A percentile compares a stretch with the other conserved stretches of the same genome.
Conservation (phyloP, 2,113 vertebrate genomes). For the Microcebus griseorufus region DNA sequence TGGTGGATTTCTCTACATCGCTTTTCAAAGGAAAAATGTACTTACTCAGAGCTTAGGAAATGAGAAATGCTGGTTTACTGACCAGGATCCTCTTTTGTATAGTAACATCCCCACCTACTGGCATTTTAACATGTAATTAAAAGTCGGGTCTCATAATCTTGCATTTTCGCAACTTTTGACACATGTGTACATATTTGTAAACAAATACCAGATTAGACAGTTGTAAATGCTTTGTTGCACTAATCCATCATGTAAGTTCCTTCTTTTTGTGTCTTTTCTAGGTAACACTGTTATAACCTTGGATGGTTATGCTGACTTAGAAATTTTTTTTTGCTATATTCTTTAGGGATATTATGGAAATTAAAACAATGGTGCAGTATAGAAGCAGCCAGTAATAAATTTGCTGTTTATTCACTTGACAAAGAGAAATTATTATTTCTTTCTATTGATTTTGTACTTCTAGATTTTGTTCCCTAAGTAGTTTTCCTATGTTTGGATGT, state of each 20-base stretch:
- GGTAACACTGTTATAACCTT: not conserved
- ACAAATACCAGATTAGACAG: not conserved
- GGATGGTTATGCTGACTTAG: not conserved
- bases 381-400: not conserved
- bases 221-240: not conserved
- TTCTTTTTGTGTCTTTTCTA: not conserved
- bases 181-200: not conserved
- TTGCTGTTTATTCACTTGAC: not conserved
- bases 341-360: not conserved
- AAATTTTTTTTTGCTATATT: not conserved
- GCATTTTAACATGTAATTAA: not conserved
- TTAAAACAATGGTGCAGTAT: not conserved
- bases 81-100: not conserved
- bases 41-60: not conserved
- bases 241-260: not conserved
- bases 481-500: not conserved
- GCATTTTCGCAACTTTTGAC: not conserved
- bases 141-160: not conserved
- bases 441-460: constrained; percentile 16
- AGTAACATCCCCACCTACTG: not conserved
- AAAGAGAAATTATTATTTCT: not conserved
- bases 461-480: not conserved
- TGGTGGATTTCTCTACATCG: not conserved
- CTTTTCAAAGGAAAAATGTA: not conserved
- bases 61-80: not conserved